Conservation (phyloP, 2,797 vertebrate species). For the Sebastes taczanowskii region DNA sequence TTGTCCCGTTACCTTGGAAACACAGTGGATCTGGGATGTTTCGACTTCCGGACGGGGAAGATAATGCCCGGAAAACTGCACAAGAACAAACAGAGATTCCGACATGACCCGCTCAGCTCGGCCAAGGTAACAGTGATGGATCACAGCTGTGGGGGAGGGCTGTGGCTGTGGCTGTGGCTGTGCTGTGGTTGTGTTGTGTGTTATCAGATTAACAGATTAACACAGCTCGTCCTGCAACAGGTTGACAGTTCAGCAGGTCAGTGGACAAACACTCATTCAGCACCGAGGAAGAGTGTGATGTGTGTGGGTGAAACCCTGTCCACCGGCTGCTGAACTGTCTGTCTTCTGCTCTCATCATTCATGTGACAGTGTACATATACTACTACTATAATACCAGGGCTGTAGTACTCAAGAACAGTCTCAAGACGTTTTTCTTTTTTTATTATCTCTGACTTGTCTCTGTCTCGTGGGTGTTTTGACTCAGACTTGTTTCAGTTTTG, state of each 20-base stretch:
- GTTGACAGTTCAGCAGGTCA: constrained; percentile 22
- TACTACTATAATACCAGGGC: not conserved
- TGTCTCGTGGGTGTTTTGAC: not conserved
- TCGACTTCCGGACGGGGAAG: constrained; percentile 96
- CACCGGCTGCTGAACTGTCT: not conserved
- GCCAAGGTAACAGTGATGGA: constrained; percentile 59
- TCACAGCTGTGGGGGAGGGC: not conserved
- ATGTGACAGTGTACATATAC: not conserved
- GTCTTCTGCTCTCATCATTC: not conserved
- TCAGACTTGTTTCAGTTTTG: not conserved
- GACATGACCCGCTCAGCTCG: constrained; percentile 85
- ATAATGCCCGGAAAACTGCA: constrained; percentile 96
- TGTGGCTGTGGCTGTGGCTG: not conserved
- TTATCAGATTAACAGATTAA: constrained; percentile 49
- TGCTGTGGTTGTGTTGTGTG: not conserved
- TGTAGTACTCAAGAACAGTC: not conserved
- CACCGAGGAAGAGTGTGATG: not conserved
- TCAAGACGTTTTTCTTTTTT: not conserved
- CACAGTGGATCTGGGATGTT: constrained; percentile 92
- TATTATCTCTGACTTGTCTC: not conserved
- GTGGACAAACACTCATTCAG: not conserved
- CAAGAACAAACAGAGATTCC: constrained; percentile 93
- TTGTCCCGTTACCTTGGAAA: constrained; percentile 95
- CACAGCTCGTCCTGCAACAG: constrained; percentile 2
- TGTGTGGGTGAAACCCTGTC: not conserved